Evolutionary conservation across 2,888 invertebrate species (phyloP).

Genomic region (Erebia epiphron): DNA sequence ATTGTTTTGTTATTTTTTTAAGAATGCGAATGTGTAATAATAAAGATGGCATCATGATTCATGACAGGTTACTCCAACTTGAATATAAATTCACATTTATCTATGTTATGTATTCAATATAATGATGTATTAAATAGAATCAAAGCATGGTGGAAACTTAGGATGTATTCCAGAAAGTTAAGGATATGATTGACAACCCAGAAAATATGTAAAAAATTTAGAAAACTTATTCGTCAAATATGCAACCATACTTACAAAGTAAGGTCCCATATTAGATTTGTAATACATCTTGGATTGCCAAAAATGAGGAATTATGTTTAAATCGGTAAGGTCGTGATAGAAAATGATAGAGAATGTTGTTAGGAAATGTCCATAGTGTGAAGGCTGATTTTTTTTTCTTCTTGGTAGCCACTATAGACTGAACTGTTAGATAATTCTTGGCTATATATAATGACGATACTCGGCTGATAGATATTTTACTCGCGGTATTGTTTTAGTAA

Average conservation of each 20-base stretch:
- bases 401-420: slow-evolving; percentile 43
- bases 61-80: slow-evolving; percentile 32
- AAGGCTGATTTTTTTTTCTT: slow-evolving; percentile 68
- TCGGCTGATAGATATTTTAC: slow-evolving; percentile 9
- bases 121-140: slow-evolving; percentile 6
- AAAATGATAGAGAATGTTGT: slow-evolving; percentile 9
- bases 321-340: slow-evolving; percentile 7
- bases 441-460: slow-evolving; percentile 23
- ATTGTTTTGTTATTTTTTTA: slow-evolving; percentile 31
- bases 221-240: neutral
- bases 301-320: slow-evolving; percentile 16
- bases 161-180: neutral
- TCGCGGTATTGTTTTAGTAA: neutral
- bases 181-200: neutral
- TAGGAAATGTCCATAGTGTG: slow-evolving; percentile 32
- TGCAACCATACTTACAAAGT: neutral
- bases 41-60: slow-evolving; percentile 20
- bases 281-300: neutral
- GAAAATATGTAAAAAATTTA: neutral
- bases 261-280: neutral
- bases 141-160: neutral
- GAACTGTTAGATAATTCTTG: slow-evolving; percentile 41
- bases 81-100: slow-evolving; percentile 18
- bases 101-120: slow-evolving; percentile 24
- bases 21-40: slow-evolving; percentile 19